Percentiles rank a stretch among this genome's conserved stretches.
Evolutionary conservation across 2,888 invertebrate species (phyloP).

Genomic region (Aphelenchoides bicaudatus): DNA sequence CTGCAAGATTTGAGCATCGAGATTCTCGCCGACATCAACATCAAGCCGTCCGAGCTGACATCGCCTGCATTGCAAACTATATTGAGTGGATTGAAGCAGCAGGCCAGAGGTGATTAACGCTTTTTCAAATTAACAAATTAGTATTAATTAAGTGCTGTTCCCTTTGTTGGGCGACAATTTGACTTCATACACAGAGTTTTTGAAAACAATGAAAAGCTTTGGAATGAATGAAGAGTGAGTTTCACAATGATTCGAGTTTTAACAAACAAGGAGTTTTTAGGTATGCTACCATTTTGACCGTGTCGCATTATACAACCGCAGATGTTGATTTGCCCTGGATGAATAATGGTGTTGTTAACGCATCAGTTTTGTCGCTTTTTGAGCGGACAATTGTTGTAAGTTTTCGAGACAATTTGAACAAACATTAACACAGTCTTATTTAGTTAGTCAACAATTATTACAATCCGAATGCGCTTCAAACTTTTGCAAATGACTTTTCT

Average conservation of each 20-base stretch:
- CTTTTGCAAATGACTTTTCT: constrained; percentile 6
- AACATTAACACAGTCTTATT: background rate
- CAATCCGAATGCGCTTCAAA: constrained; percentile 9
- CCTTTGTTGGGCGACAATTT: constrained; percentile 37
- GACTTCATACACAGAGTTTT: constrained; percentile 28
- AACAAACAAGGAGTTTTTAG: too few species aligned
- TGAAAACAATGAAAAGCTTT: constrained; percentile 28
- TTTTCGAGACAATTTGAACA: background rate
- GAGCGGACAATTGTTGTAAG: constrained; percentile 23
- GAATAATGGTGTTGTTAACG: constrained; percentile 2
- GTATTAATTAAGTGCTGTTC: constrained; percentile 23
- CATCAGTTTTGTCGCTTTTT: constrained; percentile 3
- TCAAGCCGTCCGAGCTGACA: background rate
- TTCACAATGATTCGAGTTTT: too few species aligned
- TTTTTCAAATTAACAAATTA: background rate
- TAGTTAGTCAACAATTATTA: constrained; percentile 14
- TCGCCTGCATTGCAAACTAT: background rate
- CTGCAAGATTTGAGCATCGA: constrained; percentile 17
- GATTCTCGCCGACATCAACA: constrained; percentile 11
- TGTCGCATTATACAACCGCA: constrained; percentile 27
- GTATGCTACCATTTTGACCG: constrained; percentile 33
- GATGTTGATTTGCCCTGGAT: constrained; percentile 19
- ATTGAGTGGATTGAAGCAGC: background rate
- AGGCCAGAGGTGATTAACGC: background rate
- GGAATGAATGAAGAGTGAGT: constrained; percentile 27